These are phyloP conservation scores for Calcarius lapponicus DNA, from an alignment of 2,797 vertebrate genomes.

Conservation along the genomic window DNA sequence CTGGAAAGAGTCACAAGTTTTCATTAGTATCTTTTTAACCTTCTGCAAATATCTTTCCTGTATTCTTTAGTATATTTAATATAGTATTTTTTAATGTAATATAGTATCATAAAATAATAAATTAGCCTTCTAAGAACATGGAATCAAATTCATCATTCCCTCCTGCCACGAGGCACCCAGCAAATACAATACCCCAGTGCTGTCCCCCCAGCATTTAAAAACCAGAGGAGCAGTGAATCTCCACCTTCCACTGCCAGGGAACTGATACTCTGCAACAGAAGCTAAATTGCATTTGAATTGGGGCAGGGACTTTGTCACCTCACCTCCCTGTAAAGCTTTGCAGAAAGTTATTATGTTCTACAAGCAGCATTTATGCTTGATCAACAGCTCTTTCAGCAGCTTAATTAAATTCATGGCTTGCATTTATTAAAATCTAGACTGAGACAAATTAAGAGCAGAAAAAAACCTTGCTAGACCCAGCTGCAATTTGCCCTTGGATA, in stretches of 20 bases:
- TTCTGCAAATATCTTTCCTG: too few relatives aligned
- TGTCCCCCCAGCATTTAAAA: neutral
- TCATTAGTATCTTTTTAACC: too few relatives aligned
- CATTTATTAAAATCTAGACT: constrained; percentile 36
- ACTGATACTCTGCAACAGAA: neutral
- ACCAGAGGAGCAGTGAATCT: neutral
- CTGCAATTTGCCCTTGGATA: neutral
- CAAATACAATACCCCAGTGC: neutral
- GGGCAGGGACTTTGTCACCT: neutral
- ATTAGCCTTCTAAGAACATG: too few relatives aligned
- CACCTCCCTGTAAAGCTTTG: neutral
- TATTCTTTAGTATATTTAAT: too few relatives aligned
- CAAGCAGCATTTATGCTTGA: constrained; percentile 16
- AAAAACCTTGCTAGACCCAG: constrained; percentile 1
- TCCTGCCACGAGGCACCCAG: too few relatives aligned
- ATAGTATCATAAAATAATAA: too few relatives aligned
- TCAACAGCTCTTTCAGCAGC: constrained; percentile 43
- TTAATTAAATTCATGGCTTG: constrained; percentile 42
- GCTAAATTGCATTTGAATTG: neutral
- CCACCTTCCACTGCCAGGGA: neutral
- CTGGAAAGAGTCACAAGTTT: too few relatives aligned
- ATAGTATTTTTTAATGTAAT: too few relatives aligned
- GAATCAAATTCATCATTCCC: too few relatives aligned
- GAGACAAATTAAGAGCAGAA: constrained; percentile 36
- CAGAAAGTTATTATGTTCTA: neutral